These are phyloP conservation scores for Lepisosteus oculatus DNA, from an alignment of 2,113 vertebrate species.

Conservation along the genomic window DNA sequence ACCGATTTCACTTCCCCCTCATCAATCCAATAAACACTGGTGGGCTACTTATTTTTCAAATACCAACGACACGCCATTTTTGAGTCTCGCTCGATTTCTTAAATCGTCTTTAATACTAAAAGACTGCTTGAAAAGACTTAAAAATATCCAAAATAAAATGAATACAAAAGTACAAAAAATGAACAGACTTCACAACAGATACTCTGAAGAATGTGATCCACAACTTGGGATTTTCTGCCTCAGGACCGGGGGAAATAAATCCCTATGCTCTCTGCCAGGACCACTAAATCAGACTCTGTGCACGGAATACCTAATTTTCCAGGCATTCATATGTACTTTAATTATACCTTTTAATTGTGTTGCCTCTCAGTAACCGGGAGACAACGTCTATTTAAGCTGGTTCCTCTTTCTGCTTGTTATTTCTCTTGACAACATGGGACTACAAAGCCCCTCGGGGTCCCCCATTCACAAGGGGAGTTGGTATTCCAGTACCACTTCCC, in stretches of 20 bases:
- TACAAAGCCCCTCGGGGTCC: conserved; percentile 24
- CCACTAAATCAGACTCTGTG: conserved; percentile 28
- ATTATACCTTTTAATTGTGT: conserved; percentile 29
- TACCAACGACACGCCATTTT: too few species aligned
- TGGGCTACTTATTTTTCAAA: too few species aligned
- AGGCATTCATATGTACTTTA: conserved; percentile 30
- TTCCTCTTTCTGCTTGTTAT: conserved; percentile 18
- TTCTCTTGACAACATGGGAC: conserved; percentile 21
- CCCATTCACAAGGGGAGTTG: conserved; percentile 34
- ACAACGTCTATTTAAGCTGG: conserved; percentile 19
- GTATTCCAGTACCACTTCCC: conserved; percentile 33
- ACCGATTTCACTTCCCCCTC: too few species aligned
- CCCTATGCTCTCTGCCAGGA: conserved; percentile 18
- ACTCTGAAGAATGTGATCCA: not conserved
- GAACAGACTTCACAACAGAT: conserved; percentile 18
- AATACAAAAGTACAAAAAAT: too few species aligned
- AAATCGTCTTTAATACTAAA: too few species aligned
- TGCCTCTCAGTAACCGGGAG: conserved; percentile 7
- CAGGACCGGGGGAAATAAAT: conserved; percentile 9
- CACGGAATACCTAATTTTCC: conserved; percentile 27
- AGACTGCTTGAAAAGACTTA: too few species aligned
- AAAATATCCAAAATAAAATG: too few species aligned
- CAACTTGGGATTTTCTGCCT: conserved; percentile 18
- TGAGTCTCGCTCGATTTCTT: too few species aligned
- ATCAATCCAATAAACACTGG: too few species aligned